A percentile compares a stretch with the other conserved stretches of the same genome.
Evolutionary conservation across 2,797 vertebrate genomes (phyloP).

Genomic region (Anabacerthia variegaticeps): DNA sequence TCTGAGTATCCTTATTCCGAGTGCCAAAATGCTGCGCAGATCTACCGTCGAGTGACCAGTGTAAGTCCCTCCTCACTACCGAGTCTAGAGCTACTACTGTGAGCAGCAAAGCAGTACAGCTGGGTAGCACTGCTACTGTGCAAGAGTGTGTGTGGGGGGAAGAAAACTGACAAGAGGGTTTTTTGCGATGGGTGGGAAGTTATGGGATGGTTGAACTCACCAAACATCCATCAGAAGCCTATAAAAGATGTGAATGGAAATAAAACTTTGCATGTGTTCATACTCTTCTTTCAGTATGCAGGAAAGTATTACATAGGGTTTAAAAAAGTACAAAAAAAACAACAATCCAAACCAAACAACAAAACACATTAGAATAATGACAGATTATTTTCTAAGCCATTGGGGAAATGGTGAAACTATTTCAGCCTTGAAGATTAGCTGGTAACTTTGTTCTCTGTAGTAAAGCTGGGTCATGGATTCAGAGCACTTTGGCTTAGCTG

Average conservation of each 20-base stretch:
- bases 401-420: not conserved
- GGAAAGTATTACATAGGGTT: not conserved
- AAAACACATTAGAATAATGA: not conserved
- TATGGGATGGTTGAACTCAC: not conserved
- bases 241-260: not conserved
- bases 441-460: not conserved
- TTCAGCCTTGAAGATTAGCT: not conserved
- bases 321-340: fast-evolving
- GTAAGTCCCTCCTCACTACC: conserved; percentile 85
- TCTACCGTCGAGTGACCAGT: conserved; percentile 97
- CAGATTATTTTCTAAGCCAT: not conserved
- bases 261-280: not conserved
- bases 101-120: not conserved
- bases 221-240: not conserved
- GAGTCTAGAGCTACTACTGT: not conserved
- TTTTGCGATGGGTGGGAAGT: not conserved
- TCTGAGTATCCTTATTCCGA: conserved; percentile 99
- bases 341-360: not conserved
- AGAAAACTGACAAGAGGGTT: not conserved
- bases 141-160: not conserved
- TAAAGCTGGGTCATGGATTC: not conserved
- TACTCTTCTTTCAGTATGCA: not conserved
- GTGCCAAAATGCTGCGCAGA: conserved; percentile 98
- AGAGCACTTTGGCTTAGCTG: not conserved
- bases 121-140: not conserved